phyloP scores from a whole-genome alignment of 2,797 vertebrate genomes.

The Enteromius thamalakanensis region DNA sequence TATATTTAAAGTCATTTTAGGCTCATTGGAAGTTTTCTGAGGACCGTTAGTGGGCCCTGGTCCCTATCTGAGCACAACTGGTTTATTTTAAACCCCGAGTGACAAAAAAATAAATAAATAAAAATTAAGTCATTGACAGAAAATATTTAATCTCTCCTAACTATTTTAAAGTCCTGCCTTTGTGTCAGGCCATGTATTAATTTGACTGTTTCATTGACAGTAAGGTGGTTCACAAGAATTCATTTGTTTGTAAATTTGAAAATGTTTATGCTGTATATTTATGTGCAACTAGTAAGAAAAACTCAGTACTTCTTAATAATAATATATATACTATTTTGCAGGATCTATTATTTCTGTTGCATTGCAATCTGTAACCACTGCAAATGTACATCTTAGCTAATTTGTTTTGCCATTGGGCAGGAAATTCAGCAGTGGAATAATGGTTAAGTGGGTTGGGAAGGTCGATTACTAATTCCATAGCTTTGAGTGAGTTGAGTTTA shows the following conservation, averaged over 20 bases:
- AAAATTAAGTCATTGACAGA: neutral
- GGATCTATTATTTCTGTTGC: neutral
- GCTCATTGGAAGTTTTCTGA: neutral
- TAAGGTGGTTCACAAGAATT: neutral
- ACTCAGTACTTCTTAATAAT: neutral
- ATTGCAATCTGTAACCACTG: neutral
- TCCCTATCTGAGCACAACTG: neutral
- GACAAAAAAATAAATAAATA: neutral
- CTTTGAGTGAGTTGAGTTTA: slow-evolving; percentile 11
- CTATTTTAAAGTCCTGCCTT: neutral
- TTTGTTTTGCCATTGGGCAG: neutral
- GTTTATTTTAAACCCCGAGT: neutral
- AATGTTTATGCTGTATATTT: neutral
- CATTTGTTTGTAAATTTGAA: neutral
- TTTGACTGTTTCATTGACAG: neutral
- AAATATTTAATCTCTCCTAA: neutral
- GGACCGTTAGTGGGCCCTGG: neutral
- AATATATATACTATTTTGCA: neutral
- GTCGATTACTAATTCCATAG: slow-evolving; percentile 22
- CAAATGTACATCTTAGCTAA: neutral
- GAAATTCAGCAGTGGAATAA: slow-evolving; percentile 12
- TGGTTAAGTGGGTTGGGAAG: slow-evolving; percentile 3
- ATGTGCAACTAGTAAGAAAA: neutral
- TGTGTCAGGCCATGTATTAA: neutral
- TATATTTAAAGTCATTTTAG: too few relatives aligned